These are phyloP conservation scores for Lordiphosa collinella DNA, from an alignment of 1,140 invertebrate species.

Conservation along the genomic window DNA sequence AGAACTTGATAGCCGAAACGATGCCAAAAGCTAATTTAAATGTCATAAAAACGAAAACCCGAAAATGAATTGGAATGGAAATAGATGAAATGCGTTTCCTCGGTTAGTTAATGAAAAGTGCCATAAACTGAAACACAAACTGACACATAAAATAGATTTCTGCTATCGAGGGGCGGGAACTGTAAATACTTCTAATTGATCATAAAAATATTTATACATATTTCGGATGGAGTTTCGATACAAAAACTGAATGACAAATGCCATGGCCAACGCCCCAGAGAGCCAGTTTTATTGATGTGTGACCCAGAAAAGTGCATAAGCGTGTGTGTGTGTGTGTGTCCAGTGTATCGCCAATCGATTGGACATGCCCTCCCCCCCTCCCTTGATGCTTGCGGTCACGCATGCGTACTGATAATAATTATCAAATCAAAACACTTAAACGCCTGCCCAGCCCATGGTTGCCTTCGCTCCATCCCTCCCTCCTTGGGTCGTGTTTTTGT, in stretches of 20 bases:
- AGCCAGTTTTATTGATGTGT: slow-evolving; percentile 66
- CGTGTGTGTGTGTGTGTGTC: not conserved
- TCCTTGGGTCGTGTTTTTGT: slow-evolving; percentile 59
- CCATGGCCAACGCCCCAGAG: slow-evolving; percentile 52
- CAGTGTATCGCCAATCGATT: slow-evolving; percentile 62
- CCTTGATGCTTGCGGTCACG: slow-evolving; percentile 57
- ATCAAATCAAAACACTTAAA: slow-evolving; percentile 79
- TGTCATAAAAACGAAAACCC: slow-evolving; percentile 52
- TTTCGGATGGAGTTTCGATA: slow-evolving; percentile 30
- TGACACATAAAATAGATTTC: slow-evolving; percentile 47
- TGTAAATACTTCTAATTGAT: slow-evolving; percentile 73
- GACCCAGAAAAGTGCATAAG: slow-evolving; percentile 54
- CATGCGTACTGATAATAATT: slow-evolving; percentile 78
- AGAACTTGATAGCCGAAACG: slow-evolving; percentile 64
- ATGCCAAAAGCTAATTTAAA: slow-evolving; percentile 71
- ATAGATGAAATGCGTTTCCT: slow-evolving; percentile 62
- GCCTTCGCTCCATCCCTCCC: not conserved
- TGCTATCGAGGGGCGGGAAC: slow-evolving; percentile 20
- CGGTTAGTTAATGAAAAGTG: slow-evolving; percentile 71
- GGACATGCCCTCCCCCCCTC: slow-evolving; percentile 34
- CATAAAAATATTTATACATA: slow-evolving; percentile 48
- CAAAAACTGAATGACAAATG: slow-evolving; percentile 50
- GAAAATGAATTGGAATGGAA: slow-evolving; percentile 16
- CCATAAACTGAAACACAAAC: slow-evolving; percentile 66
- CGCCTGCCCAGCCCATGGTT: slow-evolving; percentile 61